Base-by-base conservation (phyloP, 2,113 vertebrate genomes). In the Mus spicilegus region DNA sequence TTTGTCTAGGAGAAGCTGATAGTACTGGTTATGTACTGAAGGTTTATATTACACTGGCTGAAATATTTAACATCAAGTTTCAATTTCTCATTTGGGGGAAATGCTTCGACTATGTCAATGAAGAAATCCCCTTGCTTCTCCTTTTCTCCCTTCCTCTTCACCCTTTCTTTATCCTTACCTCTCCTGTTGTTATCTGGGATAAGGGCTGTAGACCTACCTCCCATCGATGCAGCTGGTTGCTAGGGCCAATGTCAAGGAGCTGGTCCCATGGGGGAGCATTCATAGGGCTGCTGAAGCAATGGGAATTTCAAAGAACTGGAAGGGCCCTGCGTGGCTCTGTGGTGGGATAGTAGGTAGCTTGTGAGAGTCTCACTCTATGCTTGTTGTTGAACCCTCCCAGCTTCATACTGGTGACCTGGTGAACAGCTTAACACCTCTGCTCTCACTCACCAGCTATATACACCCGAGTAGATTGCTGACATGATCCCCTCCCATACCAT, bases 141-240 rank as follows among this genome's bases (percentile, higher is more conserved):
- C 5, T n/a, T 4, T 9, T 12, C 4, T 4, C 4, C 2, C 2
- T 16, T 11, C 22, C 26, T 51, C 49, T 28, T 5, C 2, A 22
- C 13, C 4, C 1, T 3, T 5, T 13, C 20, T 1, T 85, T n/a
- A 13, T 30, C 72, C 22, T 73, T 3, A 7, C 63, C 46, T 20
- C 33, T 67, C 7, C 26, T 30, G 5, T 85, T n/a, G 8, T 96
- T 54, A 11, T 54, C 39, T 36, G 36, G 51, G 46, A 82, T 58
- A 72, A 12, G 49, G 39, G 65, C 17, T 6, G 19, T 30, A 3
- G 4, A 26, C 30, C 86, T 87, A 7, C 36, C 51, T 90, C 39
- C 28, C 24, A 26, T 24, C 39, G 58, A 16, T 49, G 28, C 2
- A 17, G 42, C 26, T 86, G 54, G 46, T 51, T 72, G 33, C 33